phyloP scores from a whole-genome alignment of 2,888 invertebrate genomes.

The Zaprionus bogoriensis region DNA sequence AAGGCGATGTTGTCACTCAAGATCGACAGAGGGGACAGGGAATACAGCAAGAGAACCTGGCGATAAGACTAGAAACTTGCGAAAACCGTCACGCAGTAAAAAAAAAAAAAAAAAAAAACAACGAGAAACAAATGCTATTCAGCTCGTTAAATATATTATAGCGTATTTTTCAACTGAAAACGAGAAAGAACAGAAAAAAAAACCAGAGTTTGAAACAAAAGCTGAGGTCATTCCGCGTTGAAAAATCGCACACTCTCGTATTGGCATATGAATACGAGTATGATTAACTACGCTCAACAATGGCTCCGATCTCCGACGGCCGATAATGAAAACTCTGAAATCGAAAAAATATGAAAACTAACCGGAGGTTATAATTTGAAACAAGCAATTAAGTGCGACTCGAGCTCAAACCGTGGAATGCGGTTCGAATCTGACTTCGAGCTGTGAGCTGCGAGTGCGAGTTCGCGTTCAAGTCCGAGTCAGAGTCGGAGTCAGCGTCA shows the following conservation, averaged over 20 bases:
- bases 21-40: conserved; percentile 44
- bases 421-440: conserved; percentile 20
- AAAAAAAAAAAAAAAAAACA: conserved; percentile 13
- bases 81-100: conserved; percentile 63
- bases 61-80: conserved; percentile 51
- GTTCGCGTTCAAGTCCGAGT: conserved; percentile 5
- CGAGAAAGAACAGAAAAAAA: conserved; percentile 2
- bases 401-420: conserved; percentile 41
- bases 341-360: conserved; percentile 15
- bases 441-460: too few species aligned
- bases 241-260: conserved; percentile 41
- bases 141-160: conserved; percentile 42
- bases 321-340: conserved; percentile 19
- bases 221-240: conserved; percentile 65
- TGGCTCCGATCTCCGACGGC: conserved; percentile 28
- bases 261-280: conserved; percentile 13
- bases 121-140: conserved; percentile 42
- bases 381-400: conserved; percentile 56
- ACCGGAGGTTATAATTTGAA: conserved; percentile 59
- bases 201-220: conserved; percentile 55
- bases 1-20: conserved; percentile 26
- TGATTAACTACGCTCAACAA: conserved; percentile 19
- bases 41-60: conserved; percentile 20
- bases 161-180: conserved; percentile 48
- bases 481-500: too few species aligned